These are phyloP conservation scores for Dicycla oo DNA, from an alignment of 2,888 invertebrate genomes.

Conservation along the genomic window DNA sequence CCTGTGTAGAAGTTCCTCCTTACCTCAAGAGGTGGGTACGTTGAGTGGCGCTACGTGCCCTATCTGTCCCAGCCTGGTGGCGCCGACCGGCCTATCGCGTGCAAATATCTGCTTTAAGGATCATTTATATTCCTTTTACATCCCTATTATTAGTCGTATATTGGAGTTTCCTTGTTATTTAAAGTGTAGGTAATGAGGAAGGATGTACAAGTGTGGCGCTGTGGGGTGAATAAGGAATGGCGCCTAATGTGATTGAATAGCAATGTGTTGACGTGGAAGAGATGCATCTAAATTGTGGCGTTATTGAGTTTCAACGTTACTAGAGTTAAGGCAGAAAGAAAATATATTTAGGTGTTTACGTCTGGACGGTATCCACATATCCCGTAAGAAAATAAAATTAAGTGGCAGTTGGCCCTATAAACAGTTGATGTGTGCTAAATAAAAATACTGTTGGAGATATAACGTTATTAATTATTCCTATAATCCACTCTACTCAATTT, in stretches of 20 bases:
- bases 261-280: constrained; percentile 18
- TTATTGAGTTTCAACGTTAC: constrained; percentile 11
- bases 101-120: constrained; percentile 71
- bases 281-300: constrained; percentile 17
- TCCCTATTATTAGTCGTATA: constrained; percentile 61
- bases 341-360: neutral
- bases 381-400: neutral
- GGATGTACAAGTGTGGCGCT: constrained; percentile 19
- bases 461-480: too few species aligned
- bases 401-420: too few species aligned
- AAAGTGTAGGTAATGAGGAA: constrained; percentile 45
- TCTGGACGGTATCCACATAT: neutral
- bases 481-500: too few species aligned
- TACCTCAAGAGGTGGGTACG: constrained; percentile 35
- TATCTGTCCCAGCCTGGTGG: constrained; percentile 48
- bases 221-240: constrained; percentile 48
- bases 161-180: constrained; percentile 55
- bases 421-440: too few species aligned
- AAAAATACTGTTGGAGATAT: too few species aligned
- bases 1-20: constrained; percentile 31
- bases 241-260: constrained; percentile 46
- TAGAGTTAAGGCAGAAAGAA: neutral
- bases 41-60: constrained; percentile 56
- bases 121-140: constrained; percentile 68
- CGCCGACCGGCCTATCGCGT: constrained; percentile 64